Percentiles rank a stretch among this genome's conserved stretches.
phyloP scores from a whole-genome alignment of 2,113 vertebrate species.

The Podocnemis expansa region DNA sequence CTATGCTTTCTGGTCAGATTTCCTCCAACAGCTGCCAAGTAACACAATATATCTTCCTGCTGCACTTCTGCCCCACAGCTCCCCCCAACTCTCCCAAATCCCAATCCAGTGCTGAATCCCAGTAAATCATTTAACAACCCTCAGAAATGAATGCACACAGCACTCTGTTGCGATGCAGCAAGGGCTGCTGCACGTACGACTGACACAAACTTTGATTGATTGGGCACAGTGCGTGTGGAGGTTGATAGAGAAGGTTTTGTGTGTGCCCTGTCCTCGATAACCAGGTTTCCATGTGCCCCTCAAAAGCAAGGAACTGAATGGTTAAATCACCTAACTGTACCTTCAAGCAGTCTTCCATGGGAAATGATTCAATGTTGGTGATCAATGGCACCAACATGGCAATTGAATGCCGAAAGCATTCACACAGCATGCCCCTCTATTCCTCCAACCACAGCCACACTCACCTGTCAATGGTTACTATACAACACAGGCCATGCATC shows the following conservation, averaged over 20 bases:
- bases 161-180: not conserved
- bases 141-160: not conserved
- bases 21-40: slow-evolving; percentile 34
- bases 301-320: too few species aligned
- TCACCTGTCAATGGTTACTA: too few species aligned
- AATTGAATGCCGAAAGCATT: too few species aligned
- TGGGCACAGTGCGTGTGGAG: not conserved
- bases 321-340: too few species aligned
- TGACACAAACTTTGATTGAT: not conserved
- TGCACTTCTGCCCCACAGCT: slow-evolving; percentile 21
- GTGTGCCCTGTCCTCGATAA: rapidly evolving
- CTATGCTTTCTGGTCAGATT: not conserved
- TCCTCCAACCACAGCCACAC: too few species aligned
- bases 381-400: too few species aligned
- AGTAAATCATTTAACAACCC: slow-evolving; percentile 41
- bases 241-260: not conserved
- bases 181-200: not conserved
- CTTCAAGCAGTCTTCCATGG: too few species aligned
- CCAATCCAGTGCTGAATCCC: slow-evolving; percentile 4
- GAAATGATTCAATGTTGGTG: too few species aligned
- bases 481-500: too few species aligned
- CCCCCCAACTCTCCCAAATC: not conserved
- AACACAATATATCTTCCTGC: slow-evolving; percentile 20
- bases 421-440: too few species aligned
- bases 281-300: rapidly evolving